phyloP scores from a whole-genome alignment of 1,140 invertebrate species.

The Aphidius gifuensis region DNA sequence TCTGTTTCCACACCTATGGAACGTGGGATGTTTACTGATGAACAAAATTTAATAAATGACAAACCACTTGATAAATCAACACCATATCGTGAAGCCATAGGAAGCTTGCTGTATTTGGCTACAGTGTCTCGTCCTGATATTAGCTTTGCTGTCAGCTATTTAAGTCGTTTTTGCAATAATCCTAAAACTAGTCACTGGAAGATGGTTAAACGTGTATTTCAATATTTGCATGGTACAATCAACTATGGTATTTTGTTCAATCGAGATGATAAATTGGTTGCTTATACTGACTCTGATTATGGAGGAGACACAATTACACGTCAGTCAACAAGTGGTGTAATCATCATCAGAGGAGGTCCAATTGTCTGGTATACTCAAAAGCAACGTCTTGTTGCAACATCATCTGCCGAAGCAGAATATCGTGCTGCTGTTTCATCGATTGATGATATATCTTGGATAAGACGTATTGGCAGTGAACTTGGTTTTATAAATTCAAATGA shows the following conservation, averaged over 20 bases:
- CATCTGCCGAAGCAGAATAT: conserved; percentile 33
- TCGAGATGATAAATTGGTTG: too few species aligned
- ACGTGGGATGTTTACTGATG: conserved; percentile 22
- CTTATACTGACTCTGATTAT: conserved; percentile 33
- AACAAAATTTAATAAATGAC: too few species aligned
- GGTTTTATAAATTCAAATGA: conserved; percentile 22
- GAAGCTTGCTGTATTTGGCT: conserved; percentile 43
- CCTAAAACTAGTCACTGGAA: conserved; percentile 32
- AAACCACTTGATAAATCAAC: conserved; percentile 18
- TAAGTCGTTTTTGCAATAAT: conserved; percentile 34
- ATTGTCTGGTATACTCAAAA: conserved; percentile 30
- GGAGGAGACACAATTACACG: conserved; percentile 23
- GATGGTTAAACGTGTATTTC: too few species aligned
- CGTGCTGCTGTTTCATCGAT: conserved; percentile 27
- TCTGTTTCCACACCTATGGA: conserved; percentile 26
- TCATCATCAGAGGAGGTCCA: conserved; percentile 28
- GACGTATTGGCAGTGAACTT: conserved; percentile 25
- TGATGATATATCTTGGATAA: conserved; percentile 27
- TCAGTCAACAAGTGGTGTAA: conserved; percentile 28
- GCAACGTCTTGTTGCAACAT: conserved; percentile 29
- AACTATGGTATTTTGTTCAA: too few species aligned
- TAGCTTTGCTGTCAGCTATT: conserved; percentile 36
- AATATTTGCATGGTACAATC: too few species aligned
- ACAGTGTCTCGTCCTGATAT: conserved; percentile 47
- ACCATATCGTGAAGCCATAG: conserved; percentile 39